These are phyloP conservation scores for Saccostrea cuccullata DNA, from an alignment of 1,140 invertebrate species.

Conservation along the genomic window DNA sequence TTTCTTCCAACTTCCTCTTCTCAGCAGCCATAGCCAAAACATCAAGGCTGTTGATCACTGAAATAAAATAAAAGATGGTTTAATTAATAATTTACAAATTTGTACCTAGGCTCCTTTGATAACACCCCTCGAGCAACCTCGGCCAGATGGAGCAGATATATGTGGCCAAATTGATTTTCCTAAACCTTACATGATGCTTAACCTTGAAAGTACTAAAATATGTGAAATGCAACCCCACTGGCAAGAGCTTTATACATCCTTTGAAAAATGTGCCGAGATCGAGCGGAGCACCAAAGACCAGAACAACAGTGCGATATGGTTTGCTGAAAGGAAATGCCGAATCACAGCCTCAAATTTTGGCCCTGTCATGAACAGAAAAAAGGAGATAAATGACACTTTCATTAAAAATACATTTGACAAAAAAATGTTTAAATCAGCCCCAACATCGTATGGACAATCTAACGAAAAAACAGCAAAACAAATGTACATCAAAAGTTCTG, in stretches of 20 bases:
- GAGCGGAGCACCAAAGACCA: neutral
- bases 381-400: no score
- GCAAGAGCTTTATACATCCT: neutral
- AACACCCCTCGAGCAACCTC: neutral
- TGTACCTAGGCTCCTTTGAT: constrained; percentile 37
- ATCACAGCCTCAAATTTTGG: no score
- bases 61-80: neutral
- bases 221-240: neutral
- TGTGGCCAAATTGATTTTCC: neutral
- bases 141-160: neutral
- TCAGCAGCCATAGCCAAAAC: neutral
- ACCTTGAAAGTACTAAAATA: neutral
- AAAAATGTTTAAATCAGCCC: no score
- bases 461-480: constrained; percentile 14
- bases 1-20: neutral
- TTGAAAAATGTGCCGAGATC: neutral
- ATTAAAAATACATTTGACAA: no score
- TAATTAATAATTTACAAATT: constrained; percentile 50
- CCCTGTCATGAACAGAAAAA: no score
- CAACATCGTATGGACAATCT: neutral
- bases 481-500: neutral
- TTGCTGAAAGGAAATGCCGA: neutral
- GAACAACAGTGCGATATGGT: neutral
- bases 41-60: neutral
- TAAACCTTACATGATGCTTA: neutral